Percentiles rank a stretch among this genome's conserved stretches.
Conservation (phyloP, 2,797 vertebrate genomes). For the Threskiornis aethiopicus region DNA sequence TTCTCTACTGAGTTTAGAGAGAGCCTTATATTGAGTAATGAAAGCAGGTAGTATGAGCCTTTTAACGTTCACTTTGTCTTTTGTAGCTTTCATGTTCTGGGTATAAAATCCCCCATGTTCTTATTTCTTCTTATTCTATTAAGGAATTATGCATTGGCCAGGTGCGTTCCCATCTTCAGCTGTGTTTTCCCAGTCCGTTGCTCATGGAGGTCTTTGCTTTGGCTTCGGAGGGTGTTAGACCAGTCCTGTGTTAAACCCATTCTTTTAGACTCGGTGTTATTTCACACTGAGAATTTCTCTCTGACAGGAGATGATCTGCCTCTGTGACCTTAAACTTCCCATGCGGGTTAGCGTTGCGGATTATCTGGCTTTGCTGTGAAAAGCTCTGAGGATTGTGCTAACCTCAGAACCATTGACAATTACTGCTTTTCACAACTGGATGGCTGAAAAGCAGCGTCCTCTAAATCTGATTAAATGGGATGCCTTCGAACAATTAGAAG, state of each 20-base stretch:
- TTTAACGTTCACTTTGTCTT: neutral
- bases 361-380: conserved; percentile 38
- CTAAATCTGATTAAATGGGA: conserved; percentile 23
- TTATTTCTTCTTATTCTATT: neutral
- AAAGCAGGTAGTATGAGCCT: neutral
- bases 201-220: neutral
- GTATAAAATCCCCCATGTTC: neutral
- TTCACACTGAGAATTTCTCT: neutral
- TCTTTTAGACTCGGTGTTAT: neutral
- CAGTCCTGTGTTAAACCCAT: neutral
- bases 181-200: neutral
- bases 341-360: neutral
- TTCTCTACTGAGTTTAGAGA: neutral
- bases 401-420: neutral
- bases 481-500: neutral
- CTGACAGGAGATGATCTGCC: neutral
- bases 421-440: neutral
- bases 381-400: neutral
- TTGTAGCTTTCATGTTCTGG: neutral
- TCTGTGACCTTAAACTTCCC: neutral
- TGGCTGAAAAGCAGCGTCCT: neutral
- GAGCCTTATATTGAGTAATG: neutral
- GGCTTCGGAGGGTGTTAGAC: neutral
- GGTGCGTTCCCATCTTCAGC: neutral
- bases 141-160: neutral